These are phyloP conservation scores for Polyploca ridens DNA, from an alignment of 2,888 invertebrate species.

Conservation along the genomic window DNA sequence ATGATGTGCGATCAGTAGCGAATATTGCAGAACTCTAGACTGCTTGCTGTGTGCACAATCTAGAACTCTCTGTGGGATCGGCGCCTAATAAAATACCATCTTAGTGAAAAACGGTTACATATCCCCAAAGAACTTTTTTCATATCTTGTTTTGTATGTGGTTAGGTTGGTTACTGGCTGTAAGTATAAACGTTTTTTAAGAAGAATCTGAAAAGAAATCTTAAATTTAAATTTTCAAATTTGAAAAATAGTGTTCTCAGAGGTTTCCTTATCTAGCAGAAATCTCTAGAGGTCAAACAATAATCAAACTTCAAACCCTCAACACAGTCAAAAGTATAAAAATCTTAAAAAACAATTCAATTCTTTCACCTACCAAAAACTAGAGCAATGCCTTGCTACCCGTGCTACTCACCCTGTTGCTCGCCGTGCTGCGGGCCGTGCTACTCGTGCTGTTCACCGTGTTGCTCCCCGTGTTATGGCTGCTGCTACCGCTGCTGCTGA, in stretches of 20 bases:
- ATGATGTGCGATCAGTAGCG: too few species aligned
- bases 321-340: conserved; percentile 42
- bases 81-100: too few species aligned
- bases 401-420: conserved; percentile 50
- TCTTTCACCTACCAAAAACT: conserved; percentile 23
- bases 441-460: conserved; percentile 40
- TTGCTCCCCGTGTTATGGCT: conserved; percentile 50
- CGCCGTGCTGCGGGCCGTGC: conserved; percentile 52
- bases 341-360: conserved; percentile 26
- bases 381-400: conserved; percentile 57
- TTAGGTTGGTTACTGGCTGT: not conserved
- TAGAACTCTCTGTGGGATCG: too few species aligned
- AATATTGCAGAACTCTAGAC: too few species aligned
- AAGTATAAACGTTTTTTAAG: not conserved
- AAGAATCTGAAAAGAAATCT: conserved; percentile 9
- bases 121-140: not conserved
- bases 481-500: conserved; percentile 37
- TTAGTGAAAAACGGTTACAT: not conserved
- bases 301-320: conserved; percentile 55
- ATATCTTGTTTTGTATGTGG: not conserved
- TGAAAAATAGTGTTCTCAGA: conserved; percentile 25
- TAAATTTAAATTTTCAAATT: conserved; percentile 23
- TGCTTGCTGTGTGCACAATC: too few species aligned
- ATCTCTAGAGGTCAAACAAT: conserved; percentile 32
- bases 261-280: conserved; percentile 34